These are phyloP conservation scores for Leucopternis melanops DNA, from an alignment of 2,113 vertebrate species.

Conservation along the genomic window DNA sequence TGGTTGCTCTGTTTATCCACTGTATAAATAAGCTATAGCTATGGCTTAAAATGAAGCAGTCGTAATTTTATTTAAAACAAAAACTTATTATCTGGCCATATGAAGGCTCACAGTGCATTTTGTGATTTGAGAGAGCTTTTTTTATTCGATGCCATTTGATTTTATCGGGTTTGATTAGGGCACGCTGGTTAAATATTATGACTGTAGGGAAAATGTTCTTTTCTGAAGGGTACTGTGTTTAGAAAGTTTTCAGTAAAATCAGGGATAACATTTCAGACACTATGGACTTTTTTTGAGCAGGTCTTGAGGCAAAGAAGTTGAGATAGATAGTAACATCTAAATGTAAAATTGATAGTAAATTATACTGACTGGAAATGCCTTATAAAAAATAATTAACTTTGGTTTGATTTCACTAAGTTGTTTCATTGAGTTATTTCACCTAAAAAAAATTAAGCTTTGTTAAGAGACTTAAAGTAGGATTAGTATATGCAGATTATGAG, in stretches of 20 bases:
- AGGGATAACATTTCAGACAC: background rate
- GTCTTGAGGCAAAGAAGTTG: background rate
- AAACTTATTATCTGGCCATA: background rate
- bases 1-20: background rate
- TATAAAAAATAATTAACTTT: background rate
- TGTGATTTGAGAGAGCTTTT: background rate
- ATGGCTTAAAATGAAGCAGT: background rate
- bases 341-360: background rate
- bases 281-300: background rate
- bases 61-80: background rate
- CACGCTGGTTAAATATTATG: background rate
- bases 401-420: background rate
- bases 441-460: background rate
- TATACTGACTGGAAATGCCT: background rate
- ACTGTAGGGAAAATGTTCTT: background rate
- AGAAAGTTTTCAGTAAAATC: background rate
- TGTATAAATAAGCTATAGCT: background rate
- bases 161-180: background rate
- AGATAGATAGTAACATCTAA: background rate
- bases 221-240: background rate
- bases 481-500: background rate
- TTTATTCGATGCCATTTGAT: background rate
- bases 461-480: background rate
- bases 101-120: background rate
- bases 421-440: background rate